Percentiles rank a stretch among this genome's conserved stretches.
Conservation (phyloP, 2,113 vertebrate species). For the Pongo abelii region DNA sequence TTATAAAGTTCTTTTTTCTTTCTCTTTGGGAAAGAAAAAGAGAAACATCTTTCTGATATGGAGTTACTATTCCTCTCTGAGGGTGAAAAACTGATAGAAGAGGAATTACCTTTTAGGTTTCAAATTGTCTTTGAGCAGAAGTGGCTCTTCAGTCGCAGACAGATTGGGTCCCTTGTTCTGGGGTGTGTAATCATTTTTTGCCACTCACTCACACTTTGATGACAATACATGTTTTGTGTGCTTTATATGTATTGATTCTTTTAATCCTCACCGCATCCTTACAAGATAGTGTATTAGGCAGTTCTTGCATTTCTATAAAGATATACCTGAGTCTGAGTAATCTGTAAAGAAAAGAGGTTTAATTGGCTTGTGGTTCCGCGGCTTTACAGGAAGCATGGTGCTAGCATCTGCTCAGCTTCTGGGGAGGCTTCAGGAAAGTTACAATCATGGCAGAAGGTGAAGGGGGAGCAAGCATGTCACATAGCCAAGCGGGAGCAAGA, state of each 20-base stretch:
- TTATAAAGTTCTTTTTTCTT: slow-evolving; percentile 20
- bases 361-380: no score
- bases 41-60: not conserved
- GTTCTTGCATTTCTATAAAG: no score
- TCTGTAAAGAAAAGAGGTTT: no score
- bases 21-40: not conserved
- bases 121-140: not conserved
- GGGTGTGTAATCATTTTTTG: not conserved
- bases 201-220: not conserved
- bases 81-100: not conserved
- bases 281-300: not conserved
- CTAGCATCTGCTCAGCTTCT: no score
- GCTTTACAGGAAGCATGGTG: no score
- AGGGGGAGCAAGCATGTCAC: no score
- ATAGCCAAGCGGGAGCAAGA: no score
- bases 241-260: not conserved
- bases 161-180: not conserved
- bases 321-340: no score
- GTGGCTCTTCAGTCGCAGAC: not conserved
- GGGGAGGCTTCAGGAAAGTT: no score
- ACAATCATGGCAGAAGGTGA: no score
- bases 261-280: not conserved
- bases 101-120: not conserved
- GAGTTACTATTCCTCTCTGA: not conserved
- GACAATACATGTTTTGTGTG: not conserved